Base-by-base conservation (phyloP, 2,888 invertebrate genomes). In the Dastarcus helophoroides region DNA sequence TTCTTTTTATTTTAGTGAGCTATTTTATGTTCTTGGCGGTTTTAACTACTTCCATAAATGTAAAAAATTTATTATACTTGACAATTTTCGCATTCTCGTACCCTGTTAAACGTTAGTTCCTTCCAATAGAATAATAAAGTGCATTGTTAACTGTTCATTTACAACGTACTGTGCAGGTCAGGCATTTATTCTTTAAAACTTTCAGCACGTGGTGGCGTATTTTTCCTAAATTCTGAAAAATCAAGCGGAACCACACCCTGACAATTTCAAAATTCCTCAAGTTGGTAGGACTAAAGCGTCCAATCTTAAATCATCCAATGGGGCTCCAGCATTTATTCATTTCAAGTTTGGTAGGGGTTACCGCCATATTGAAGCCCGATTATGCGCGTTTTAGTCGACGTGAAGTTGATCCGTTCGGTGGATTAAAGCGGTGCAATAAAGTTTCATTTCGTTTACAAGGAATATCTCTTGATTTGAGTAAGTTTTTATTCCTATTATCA, bases 351-450 rank as follows among this genome's bases (percentile, higher is more conserved):
- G 48, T 44, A 46, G 50, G 48, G 45, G 47, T 41, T 42, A 38
- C 48, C 56, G 54, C 58, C 57, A 57, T 56, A 46, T 56, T 55
- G 52, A 51, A 50, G 53, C 40, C 48, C 42, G 51, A 50, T 54
- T 48, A 45, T 56, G 55, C 57, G 58, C 58, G 54, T 48, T 53
- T 54, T 48, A 57, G 55, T 57, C 47, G 42, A 45, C 43, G 39
- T 25, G 29, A 26, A 17, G 19, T 17, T 17, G 19, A 7, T 16
- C 29, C 19, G 33, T 30, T 30, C 26, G 22, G 33, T 33, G 33
- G 25, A 29, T 12, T 25, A 24, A n/a, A 33, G 14, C 29, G 25
- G 13, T 13, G 19, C 17, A 26, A 17, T 21, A 31, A 21, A 8
- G 14, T 35, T 30, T 35, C 31, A 31, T 31, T 22, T 11, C 11